Conservation (phyloP, 2,888 invertebrate genomes). For the Nesidiocoris tenuis region DNA sequence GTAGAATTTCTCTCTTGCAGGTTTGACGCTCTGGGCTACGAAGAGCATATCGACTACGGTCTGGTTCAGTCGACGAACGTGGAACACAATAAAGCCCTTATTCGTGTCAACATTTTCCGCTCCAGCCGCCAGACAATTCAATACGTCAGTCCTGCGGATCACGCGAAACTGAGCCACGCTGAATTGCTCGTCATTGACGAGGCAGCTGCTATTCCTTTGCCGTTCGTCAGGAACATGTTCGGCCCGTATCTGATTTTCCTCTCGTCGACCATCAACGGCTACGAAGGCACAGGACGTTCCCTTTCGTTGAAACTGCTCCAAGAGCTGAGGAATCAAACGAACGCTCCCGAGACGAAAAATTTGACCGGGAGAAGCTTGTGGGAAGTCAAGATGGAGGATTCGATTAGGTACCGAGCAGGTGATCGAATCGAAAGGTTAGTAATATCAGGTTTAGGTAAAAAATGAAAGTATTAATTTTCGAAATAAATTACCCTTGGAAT, state of each 20-base stretch:
- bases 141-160: conserved; percentile 93
- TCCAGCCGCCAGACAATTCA: conserved; percentile 92
- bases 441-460: no score
- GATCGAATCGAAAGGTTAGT: conserved; percentile 73
- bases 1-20: neutral
- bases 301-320: conserved; percentile 91
- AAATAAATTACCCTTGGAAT: no score
- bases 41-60: conserved; percentile 94
- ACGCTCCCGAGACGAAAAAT: conserved; percentile 57
- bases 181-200: conserved; percentile 96
- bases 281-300: conserved; percentile 97
- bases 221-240: conserved; percentile 83
- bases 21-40: conserved; percentile 88
- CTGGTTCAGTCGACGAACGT: conserved; percentile 92
- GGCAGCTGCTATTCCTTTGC: conserved; percentile 96
- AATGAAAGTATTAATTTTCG: no score
- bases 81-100: conserved; percentile 93
- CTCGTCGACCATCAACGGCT: conserved; percentile 96
- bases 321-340: conserved; percentile 70
- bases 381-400: conserved; percentile 76
- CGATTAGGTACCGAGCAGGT: conserved; percentile 86
- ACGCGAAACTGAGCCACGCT: conserved; percentile 83
- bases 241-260: conserved; percentile 92
- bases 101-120: conserved; percentile 85
- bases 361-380: conserved; percentile 60